Base-by-base conservation (phyloP, 2,113 vertebrate genomes). In the Tiliqua scincoides region DNA sequence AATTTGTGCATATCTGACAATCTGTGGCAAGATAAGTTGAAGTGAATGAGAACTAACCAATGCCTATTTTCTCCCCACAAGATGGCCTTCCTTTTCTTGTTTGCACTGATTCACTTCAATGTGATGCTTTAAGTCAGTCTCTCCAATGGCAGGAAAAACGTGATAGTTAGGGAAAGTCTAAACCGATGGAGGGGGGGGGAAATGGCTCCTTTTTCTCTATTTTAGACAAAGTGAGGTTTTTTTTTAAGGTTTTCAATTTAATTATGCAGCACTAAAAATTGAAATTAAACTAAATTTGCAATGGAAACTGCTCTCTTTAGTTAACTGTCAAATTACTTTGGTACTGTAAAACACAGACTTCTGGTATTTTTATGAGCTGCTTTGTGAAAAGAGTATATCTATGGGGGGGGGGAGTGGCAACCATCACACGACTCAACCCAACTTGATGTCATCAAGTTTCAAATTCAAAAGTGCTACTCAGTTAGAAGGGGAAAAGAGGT, bases 221-320 rank as follows among this genome's bases (percentile, higher is more conserved):
- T 90, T 94, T 93, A 85, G 77, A n/a, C n/a, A n/a, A n/a, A 89
- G 57, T 87, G 71, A 71, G 70, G 21, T 52, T 61, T n/a, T 83
- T 86, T 72, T 57, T 2, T 57, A 35, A 67, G 79, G 71, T 86
- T 94, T 95, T 93, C 77, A 76, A 37, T 94, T 94, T 93, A 93
- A 94, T 95, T 94, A 93, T 93, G 91, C 87, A 94, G 83, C 89
- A 93, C 77, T 94, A 93, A 95, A 94, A 93, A 88, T 91, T 93
- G 90, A 90, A 93, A 91, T 95, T 95, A 95, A 95, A 93, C 83
- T 89, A 83, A 93, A 94, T 94, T 94, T 95, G 91, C 90, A 93
- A 91, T 88, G 86, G 90, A 90, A 93, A 91, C 90, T 88, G 88
- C 85, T 91, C 91, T 91, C 91, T 94, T 94, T 95, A 94, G 85